Evolutionary conservation across 2,113 vertebrate genomes (phyloP), one percentile per base, ranked within the genome.

Genomic region (Oxyura jamaicensis): DNA sequence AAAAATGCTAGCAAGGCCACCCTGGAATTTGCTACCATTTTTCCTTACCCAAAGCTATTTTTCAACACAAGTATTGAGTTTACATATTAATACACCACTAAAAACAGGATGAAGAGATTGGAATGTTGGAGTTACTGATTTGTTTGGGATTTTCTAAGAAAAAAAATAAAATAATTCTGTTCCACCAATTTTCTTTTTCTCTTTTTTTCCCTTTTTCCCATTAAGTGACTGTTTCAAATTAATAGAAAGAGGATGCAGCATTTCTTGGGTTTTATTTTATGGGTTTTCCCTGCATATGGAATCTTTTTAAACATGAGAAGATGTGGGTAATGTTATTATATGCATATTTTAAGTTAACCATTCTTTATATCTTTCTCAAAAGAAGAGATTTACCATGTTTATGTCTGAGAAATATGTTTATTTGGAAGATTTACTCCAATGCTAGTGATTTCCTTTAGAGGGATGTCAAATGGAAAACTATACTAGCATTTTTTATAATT

Each of bases 251-350:
- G 96, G 95, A 96, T 97, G 95, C 95, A 96, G 90, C 88, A 68
- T 88, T 96, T 95, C 93, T 95, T 92, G 66, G 76, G 65, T 88
- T 96, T 94, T 94, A 92, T 95, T 97, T 96, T 96, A 95, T 91
- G 90, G 95, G 90, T 76, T 96, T 96, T 97, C 95, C 96, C 83
- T 91, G 74, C 95, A 96, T 94, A 96, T 95, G 96, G 96, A 96
- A 96, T 93, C 95, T 94, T 96, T 97, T 97, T 95, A 96, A 97
- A 97, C 90, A 96, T 93, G 90, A 97, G 95, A 96, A 95, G 95
- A 86, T 93, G 90, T 58, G 95, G 93, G 92, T 95, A 96, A 94
- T 86, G 77, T 96, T 96, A 93, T 95, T 97, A 96, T 96, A 96
- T 91, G 93, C 96, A 96, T 95, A 97, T 93, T 97, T 96, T 93